phyloP scores from a whole-genome alignment of 2,888 invertebrate species.

The Limnephilus marmoratus region DNA sequence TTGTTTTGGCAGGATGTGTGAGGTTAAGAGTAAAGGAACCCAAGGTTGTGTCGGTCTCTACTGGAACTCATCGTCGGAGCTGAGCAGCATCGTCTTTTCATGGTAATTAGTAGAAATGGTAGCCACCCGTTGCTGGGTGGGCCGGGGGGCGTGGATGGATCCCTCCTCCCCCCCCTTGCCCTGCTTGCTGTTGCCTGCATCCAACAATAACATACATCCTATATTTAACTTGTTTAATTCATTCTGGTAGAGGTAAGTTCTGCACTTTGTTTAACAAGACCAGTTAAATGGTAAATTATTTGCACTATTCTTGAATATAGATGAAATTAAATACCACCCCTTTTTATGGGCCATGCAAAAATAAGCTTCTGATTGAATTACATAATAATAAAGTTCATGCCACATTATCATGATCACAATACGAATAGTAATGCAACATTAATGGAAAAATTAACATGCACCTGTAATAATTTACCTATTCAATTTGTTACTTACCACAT shows the following conservation, averaged over 20 bases:
- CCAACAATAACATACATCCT: constrained; percentile 51
- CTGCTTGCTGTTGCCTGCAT: constrained; percentile 70
- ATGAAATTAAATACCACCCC: neutral
- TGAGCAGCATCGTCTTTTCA: constrained; percentile 96
- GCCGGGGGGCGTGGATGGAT: constrained; percentile 77
- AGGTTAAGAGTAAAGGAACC: constrained; percentile 15
- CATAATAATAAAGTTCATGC: neutral
- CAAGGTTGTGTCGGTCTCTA: constrained; percentile 70
- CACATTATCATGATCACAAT: neutral
- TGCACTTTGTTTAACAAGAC: neutral
- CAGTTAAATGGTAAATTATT: neutral
- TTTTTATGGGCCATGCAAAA: neutral
- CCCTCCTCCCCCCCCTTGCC: constrained; percentile 72
- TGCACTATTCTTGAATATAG: neutral
- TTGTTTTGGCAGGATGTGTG: constrained; percentile 39
- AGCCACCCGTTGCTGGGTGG: constrained; percentile 85
- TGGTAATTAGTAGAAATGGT: constrained; percentile 91
- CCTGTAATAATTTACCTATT: neutral
- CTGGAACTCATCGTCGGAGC: constrained; percentile 97
- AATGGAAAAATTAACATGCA: constrained; percentile 19
- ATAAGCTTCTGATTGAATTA: neutral
- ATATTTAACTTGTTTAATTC: neutral
- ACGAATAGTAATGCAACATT: neutral
- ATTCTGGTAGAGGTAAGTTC: neutral
- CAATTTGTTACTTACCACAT: neutral